Percentiles rank a stretch among this genome's conserved stretches.
phyloP scores from a whole-genome alignment of 1,140 invertebrate genomes.

The Spodoptera frugiperda region DNA sequence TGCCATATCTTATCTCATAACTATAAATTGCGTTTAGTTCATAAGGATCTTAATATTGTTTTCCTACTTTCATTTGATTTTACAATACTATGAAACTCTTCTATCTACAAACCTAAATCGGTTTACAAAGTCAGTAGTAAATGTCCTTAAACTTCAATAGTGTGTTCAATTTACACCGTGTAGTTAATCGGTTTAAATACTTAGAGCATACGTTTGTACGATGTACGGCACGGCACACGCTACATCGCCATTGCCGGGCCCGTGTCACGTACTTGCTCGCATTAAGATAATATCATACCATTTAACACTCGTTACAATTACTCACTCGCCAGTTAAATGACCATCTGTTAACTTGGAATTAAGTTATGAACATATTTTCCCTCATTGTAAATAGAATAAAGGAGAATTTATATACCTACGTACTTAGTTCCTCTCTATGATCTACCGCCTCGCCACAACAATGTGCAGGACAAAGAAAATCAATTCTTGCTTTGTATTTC shows the following conservation, averaged over 20 bases:
- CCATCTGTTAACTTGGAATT: conserved; percentile 24
- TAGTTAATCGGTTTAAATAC: conserved; percentile 2
- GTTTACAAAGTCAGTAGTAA: conserved; percentile 6
- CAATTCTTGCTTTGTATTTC: conserved; percentile 29
- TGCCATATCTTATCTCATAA: conserved; percentile 72
- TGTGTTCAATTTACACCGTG: not conserved
- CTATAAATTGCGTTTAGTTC: conserved; percentile 46
- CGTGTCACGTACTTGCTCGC: conserved; percentile 9
- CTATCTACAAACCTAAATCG: not conserved
- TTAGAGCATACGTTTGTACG: not conserved
- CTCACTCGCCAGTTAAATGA: conserved; percentile 35
- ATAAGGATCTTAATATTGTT: conserved; percentile 1
- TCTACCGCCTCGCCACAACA: conserved; percentile 3
- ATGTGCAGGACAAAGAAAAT: conserved; percentile 8
- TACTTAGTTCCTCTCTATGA: not conserved
- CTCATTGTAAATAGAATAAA: not conserved
- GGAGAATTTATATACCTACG: not conserved
- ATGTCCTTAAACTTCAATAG: not conserved
- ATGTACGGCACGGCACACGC: not conserved
- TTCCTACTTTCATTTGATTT: not conserved
- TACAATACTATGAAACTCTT: not conserved
- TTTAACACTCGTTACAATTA: conserved; percentile 47
- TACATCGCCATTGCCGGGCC: not conserved
- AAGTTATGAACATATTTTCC: conserved; percentile 6
- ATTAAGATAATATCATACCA: conserved; percentile 45